Evolutionary conservation across 2,113 vertebrate species (phyloP).

Genomic region (Penelope pileata): DNA sequence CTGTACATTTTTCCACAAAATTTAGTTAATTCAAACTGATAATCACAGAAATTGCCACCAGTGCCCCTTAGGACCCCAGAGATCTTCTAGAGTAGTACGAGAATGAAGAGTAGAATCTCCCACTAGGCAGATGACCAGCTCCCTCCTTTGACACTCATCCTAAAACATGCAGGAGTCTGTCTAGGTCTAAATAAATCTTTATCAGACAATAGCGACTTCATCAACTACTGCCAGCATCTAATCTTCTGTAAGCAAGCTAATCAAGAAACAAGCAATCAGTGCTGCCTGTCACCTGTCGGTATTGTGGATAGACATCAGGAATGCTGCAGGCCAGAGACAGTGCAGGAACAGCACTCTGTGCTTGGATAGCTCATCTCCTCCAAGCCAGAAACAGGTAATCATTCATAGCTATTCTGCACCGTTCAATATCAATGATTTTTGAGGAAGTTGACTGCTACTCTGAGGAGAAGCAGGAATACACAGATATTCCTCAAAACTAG

Average conservation of each 20-base stretch:
- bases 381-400: neutral
- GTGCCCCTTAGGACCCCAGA: neutral
- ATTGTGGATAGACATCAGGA: neutral
- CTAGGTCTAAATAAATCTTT: constrained; percentile 54
- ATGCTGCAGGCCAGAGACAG: neutral
- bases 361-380: neutral
- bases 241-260: constrained; percentile 48
- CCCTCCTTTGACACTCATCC: neutral
- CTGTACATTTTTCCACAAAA: neutral
- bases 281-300: constrained; percentile 8
- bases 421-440: neutral
- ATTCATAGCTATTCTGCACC: neutral
- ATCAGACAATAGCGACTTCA: constrained; percentile 27
- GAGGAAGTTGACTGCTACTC: neutral
- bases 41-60: neutral
- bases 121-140: constrained; percentile 12
- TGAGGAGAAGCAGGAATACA: neutral
- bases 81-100: neutral
- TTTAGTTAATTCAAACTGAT: neutral
- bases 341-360: neutral
- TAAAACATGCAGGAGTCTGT: constrained; percentile 39
- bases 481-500: neutral
- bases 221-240: constrained; percentile 38
- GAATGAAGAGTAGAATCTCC: neutral
- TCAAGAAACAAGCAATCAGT: constrained; percentile 40